Evolutionary conservation across 2,888 invertebrate species (phyloP), one percentile per base, ranked within the genome.

Genomic region (Odontocerum albicorne): DNA sequence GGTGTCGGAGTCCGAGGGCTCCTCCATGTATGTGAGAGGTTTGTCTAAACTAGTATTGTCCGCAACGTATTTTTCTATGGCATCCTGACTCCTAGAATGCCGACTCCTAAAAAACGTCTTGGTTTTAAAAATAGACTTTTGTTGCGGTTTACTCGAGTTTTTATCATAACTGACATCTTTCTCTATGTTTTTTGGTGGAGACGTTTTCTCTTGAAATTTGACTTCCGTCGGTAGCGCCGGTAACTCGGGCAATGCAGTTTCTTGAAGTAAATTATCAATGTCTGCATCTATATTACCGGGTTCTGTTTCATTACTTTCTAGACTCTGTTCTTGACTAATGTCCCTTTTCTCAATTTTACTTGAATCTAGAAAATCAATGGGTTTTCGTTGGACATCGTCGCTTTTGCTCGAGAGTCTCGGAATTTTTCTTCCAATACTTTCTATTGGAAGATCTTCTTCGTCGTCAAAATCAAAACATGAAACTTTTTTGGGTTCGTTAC

Each of bases 261-360:
- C 79, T 62, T 82, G 82, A 47, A 87, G 73, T 42, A 87, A 67
- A 63, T 80, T 81, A 33, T 84, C 81, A 38, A 86, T 84, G 4
- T 77, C 74, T 45, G 81, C 68, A 46, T 82, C 76, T 19, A 75
- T 73, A 3, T 53, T n/a, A 4, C 38, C 61, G 7, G 60, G 51
- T 31, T 50, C 32, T 62, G 62, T 10, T 55, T 55, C 6, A 53
- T 56, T 42, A 60, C 58, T n/a, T 4, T 4, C 20, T 4, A 4
- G 12, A 10, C 13, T 21, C 36, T 15, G 27, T 1, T 10, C 17
- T 3, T n/a, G 20, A 20, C 10, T 13, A 2, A 36, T 20, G 4
- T 31, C 44, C 20, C 35, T 39, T 4, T n/a, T 56, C 27, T 15
- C 7, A 17, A 12, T 35, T 17, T 45, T 53, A 32, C 59, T 57